Evolutionary conservation across 2,113 vertebrate species (phyloP), one percentile per base, ranked within the genome.

Genomic region (Megalops atlanticus): DNA sequence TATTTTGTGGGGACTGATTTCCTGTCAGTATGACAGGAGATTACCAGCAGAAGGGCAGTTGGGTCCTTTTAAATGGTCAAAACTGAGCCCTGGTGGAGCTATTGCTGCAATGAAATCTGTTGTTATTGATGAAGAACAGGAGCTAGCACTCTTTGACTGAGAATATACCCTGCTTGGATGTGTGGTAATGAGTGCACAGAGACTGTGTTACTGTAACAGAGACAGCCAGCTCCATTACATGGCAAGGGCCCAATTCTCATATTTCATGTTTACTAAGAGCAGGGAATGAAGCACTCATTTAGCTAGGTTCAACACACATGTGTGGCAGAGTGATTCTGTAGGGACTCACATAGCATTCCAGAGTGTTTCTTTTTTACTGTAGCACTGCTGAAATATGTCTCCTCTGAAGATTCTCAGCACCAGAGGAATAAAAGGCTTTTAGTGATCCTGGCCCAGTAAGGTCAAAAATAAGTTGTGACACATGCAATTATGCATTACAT

Each of bases 131-230:
- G 8, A 64, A 64, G 58, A n/a, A 41, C 36, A 43, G 72, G 58
- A 70, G 27, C 39, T n/a, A 33, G 27, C 1, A 10, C 35, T 24
- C 52, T 11, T 31, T 69, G 77, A 78, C 77, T 27, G 41, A 79
- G 39, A 18, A 38, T 40, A 79, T 58, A 33, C 41, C 58, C 47
- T 68, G 24, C 64, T 21, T 64, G 40, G 16, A 41, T 24, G 24
- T n/a, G 38, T 16, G 41, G 39, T 8, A 43, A 70, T 33, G 33
- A 38, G 45, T 36, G 38, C 27, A 52, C 47, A 33, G 73, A 58
- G 45, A 74, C 35, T 18, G 76, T 33, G 35, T 40, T 77, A 36
- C 76, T 77, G 76, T 77, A 36, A 77, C 49, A 64, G 76, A 52
- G 33, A 38, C 52, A 11, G 52, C 47, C 36, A 64, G 18, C n/a